Conservation (phyloP, 2,888 invertebrate genomes). For the Cryptosula pallasiana region DNA sequence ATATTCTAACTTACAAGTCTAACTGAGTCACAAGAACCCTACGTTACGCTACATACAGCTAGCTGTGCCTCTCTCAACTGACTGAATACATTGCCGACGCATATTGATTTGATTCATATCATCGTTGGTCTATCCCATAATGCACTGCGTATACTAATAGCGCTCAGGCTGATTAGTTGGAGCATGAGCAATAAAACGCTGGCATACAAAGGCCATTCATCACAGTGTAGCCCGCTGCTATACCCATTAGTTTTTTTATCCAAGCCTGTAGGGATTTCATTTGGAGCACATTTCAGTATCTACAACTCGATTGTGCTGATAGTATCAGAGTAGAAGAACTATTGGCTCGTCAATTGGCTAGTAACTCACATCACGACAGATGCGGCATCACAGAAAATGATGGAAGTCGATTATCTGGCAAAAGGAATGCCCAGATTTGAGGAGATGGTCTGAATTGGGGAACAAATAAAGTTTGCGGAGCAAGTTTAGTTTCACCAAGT, state of each 20-base stretch:
- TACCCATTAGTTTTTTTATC: not conserved
- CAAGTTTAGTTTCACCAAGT: too few species aligned
- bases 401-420: too few species aligned
- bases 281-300: not conserved
- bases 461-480: too few species aligned
- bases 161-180: not conserved
- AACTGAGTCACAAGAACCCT: too few species aligned
- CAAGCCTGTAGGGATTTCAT: not conserved
- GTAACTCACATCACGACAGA: too few species aligned
- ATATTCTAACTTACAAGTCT: too few species aligned
- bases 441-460: too few species aligned
- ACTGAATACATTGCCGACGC: conserved; percentile 2
- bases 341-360: too few species aligned
- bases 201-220: not conserved
- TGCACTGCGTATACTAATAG: conserved; percentile 1
- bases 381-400: too few species aligned
- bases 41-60: not conserved
- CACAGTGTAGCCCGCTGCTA: not conserved
- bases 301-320: too few species aligned
- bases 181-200: not conserved
- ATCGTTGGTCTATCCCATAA: conserved; percentile 3
- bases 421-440: too few species aligned
- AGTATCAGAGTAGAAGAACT: too few species aligned
- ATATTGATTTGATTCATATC: conserved; percentile 24
- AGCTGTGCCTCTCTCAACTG: not conserved